Evolutionary conservation across 1,140 invertebrate genomes (phyloP).

Genomic region (Cydia amplana): DNA sequence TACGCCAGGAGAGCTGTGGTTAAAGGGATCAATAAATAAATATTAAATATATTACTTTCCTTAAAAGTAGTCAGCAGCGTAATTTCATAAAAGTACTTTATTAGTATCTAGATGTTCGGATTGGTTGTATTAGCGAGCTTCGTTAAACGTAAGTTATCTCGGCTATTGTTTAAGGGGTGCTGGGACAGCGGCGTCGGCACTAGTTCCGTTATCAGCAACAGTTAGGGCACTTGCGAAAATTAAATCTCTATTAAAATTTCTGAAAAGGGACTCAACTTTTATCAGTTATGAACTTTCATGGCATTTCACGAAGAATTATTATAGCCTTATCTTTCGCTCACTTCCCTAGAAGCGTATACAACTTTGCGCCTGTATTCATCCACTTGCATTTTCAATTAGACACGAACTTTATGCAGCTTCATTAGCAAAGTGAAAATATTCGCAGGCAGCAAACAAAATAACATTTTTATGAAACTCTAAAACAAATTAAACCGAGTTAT

Average conservation of each 20-base stretch:
- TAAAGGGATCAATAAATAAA: too few relatives aligned
- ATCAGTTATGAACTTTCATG: conserved; percentile 77
- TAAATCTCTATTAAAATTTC: conserved; percentile 76
- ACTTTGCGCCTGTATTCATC: conserved; percentile 58
- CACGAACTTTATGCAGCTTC: conserved; percentile 34
- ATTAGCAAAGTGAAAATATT: conserved; percentile 29
- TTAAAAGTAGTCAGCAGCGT: too few relatives aligned
- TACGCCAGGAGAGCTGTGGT: too few relatives aligned
- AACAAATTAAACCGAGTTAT: conserved; percentile 44
- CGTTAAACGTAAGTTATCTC: conserved; percentile 18
- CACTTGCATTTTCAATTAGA: conserved; percentile 67
- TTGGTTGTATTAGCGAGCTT: conserved; percentile 11
- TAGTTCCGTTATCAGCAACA: conserved; percentile 50
- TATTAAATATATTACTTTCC: too few relatives aligned
- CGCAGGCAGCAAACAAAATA: conserved; percentile 35
- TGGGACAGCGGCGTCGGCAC: conserved; percentile 32
- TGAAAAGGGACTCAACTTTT: conserved; percentile 75
- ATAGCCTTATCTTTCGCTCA: conserved; percentile 67
- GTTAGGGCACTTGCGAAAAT: conserved; percentile 60
- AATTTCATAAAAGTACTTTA: background rate
- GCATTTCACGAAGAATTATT: conserved; percentile 75
- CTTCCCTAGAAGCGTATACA: conserved; percentile 58
- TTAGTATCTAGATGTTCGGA: background rate
- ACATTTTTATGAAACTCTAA: conserved; percentile 35
- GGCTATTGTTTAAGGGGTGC: conserved; percentile 29